Conservation (phyloP, 1,140 invertebrate genomes). For the Drosophila burlai region DNA sequence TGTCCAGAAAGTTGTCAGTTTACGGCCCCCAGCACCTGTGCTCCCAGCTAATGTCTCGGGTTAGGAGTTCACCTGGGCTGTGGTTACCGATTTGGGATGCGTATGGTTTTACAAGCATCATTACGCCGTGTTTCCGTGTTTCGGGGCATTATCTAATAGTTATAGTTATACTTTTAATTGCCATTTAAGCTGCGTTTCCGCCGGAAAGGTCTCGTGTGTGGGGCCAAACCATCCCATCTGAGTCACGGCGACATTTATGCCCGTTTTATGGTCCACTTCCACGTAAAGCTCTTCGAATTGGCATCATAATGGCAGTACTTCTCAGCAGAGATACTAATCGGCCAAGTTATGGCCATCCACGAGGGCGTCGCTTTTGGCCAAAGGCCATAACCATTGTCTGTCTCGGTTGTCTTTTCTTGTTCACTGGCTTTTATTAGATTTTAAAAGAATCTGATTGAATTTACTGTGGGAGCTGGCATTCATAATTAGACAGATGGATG, state of each 20-base stretch:
- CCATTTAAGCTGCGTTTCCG: constrained; percentile 78
- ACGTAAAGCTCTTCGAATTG: constrained; percentile 77
- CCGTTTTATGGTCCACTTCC: constrained; percentile 74
- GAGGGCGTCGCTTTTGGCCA: constrained; percentile 73
- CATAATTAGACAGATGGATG: constrained; percentile 35
- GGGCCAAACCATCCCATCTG: constrained; percentile 43
- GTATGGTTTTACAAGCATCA: constrained; percentile 71
- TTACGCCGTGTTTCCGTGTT: constrained; percentile 72
- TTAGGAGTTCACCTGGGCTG: constrained; percentile 61
- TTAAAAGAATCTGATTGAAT: constrained; percentile 61
- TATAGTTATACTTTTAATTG: constrained; percentile 74
- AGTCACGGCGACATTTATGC: constrained; percentile 80
- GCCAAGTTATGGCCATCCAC: constrained; percentile 66
- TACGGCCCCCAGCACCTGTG: constrained; percentile 73
- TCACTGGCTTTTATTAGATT: constrained; percentile 51
- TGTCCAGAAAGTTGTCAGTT: constrained; percentile 79
- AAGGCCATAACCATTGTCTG: constrained; percentile 66
- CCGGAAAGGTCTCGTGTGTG: constrained; percentile 69
- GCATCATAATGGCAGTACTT: constrained; percentile 80
- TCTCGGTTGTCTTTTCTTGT: constrained; percentile 31
- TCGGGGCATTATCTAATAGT: constrained; percentile 56
- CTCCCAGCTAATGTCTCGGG: constrained; percentile 24
- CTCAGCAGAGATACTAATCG: constrained; percentile 80
- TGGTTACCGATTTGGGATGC: constrained; percentile 1
- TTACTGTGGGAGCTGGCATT: constrained; percentile 57